Base-by-base conservation (phyloP, 1,140 invertebrate genomes). In the Zaprionus gabonicus region DNA sequence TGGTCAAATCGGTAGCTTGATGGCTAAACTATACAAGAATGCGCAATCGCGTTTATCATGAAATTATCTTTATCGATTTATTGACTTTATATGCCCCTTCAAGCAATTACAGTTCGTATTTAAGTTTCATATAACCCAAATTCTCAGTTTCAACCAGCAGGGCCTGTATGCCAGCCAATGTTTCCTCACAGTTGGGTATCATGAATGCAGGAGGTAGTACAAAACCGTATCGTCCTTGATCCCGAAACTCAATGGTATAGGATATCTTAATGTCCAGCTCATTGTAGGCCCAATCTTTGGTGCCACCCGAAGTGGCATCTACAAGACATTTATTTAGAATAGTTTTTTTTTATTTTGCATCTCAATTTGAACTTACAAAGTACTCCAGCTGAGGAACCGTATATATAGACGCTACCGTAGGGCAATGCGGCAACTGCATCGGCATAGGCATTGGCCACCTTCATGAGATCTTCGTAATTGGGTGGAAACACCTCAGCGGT, bases 141-240 rank as follows among this genome's bases (percentile, higher is more conserved):
- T 83, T 55, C 65, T 71, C 15, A 9, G 71, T 80, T 66, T 93
- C 92, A 41, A 93, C 84, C 15, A 96, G 95, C 53, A 98, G 94
- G 0, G 96, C 96, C 88, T 95, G 94, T 15, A 98, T 93, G 2
- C 95, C 97, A 10, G 95, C 95, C 79, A 97, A 95, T 5, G 96
- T 96, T 93, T 98, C 98, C 77, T 95, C 95, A 1, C 96, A 96
- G 17, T 97, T 97, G 0, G 96, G 95, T 51, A 95, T 93, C 71
- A 99, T 99, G 78, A 96, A 95, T 9, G 93, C 93, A 3, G 97
- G 96, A 0, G 98, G 98, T 38, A 99, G 93, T 0, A 98, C 91
- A 91, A 99, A 99, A 0, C 98, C 98, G 86, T 97, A 96, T 58
- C 94, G 94, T 10, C 98, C 98, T 17, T 95, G 96, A 91, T 99